A percentile compares a stretch with the other conserved stretches of the same genome.
These are phyloP conservation scores for Cyclina sinensis DNA, from an alignment of 1,140 invertebrate species.

Conservation along the genomic window DNA sequence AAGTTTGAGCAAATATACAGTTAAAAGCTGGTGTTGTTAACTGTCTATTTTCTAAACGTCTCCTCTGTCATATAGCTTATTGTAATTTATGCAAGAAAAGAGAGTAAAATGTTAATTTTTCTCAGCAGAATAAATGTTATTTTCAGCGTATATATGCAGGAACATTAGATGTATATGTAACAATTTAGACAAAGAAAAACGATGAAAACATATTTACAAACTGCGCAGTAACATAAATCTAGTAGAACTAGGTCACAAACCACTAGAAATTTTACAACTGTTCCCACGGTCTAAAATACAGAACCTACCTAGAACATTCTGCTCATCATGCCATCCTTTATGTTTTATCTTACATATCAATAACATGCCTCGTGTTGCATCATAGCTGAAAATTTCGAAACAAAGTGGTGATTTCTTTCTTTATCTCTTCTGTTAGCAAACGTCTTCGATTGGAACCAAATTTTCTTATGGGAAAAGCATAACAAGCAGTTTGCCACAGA, in stretches of 20 bases:
- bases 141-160: no score
- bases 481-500: no score
- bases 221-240: neutral
- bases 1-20: no score
- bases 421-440: neutral
- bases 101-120: no score
- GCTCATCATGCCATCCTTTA: neutral
- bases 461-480: neutral
- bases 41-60: no score
- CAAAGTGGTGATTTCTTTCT: neutral
- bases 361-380: neutral
- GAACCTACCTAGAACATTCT: neutral
- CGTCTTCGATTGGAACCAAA: neutral
- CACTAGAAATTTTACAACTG: constrained; percentile 12
- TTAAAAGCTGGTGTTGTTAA: no score
- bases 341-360: neutral
- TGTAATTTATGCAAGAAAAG: no score
- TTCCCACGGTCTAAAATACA: neutral
- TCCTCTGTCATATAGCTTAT: no score
- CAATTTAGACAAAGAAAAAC: no score
- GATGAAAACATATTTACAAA: neutral
- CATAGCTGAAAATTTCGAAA: neutral
- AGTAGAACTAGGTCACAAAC: neutral
- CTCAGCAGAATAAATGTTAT: no score
- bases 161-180: no score